Evolutionary conservation across 1,140 invertebrate genomes (phyloP).

Genomic region (Forficula auricularia): DNA sequence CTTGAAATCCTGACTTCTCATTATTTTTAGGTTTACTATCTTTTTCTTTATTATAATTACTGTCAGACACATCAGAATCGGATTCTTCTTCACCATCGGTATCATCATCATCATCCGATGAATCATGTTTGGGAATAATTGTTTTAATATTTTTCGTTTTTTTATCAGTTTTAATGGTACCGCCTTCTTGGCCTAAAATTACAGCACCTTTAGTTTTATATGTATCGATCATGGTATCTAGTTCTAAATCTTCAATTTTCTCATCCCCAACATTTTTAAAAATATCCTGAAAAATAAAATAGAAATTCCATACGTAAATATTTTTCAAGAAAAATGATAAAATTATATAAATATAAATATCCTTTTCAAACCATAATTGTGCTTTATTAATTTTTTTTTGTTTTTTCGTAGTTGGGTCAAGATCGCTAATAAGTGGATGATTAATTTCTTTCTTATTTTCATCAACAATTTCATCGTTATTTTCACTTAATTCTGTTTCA

Average conservation of each 20-base stretch:
- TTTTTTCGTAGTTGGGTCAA: constrained; percentile 56
- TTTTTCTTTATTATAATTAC: constrained; percentile 16
- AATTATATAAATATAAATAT: constrained; percentile 15
- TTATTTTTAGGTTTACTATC: constrained; percentile 18
- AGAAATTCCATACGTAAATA: not conserved
- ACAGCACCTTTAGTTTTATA: constrained; percentile 36
- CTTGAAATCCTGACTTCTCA: constrained; percentile 44
- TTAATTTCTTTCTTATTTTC: constrained; percentile 24
- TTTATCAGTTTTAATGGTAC: constrained; percentile 16
- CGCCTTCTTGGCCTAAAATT: constrained; percentile 17
- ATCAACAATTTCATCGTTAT: constrained; percentile 25
- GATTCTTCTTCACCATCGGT: constrained; percentile 46
- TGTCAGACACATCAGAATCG: constrained; percentile 10
- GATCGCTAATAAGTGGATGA: constrained; percentile 70
- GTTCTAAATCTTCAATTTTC: constrained; percentile 69
- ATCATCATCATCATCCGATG: constrained; percentile 21
- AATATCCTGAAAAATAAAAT: constrained; percentile 34
- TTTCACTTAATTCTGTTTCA: constrained; percentile 25
- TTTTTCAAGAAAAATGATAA: constrained; percentile 1
- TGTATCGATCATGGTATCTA: constrained; percentile 56
- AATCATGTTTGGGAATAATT: constrained; percentile 18
- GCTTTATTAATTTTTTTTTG: constrained; percentile 56
- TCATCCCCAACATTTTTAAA: constrained; percentile 69
- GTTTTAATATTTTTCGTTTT: constrained; percentile 17
- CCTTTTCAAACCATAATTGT: constrained; percentile 75